These are phyloP conservation scores for Pemphredon lugubris DNA, from an alignment of 2,888 invertebrate genomes.

Conservation along the genomic window DNA sequence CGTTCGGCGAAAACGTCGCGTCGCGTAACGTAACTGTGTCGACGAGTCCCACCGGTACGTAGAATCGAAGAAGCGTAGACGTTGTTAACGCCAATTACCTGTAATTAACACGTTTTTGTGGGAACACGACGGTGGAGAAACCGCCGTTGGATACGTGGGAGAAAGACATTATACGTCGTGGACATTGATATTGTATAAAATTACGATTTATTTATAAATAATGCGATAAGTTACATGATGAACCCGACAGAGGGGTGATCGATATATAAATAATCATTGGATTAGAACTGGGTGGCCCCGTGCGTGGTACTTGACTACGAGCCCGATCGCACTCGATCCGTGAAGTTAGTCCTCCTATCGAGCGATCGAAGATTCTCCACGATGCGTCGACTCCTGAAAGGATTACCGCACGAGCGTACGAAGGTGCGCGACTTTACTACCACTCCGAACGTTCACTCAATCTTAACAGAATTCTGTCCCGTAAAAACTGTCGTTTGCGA, in stretches of 20 bases:
- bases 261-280: constrained; percentile 69
- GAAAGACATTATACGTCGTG: too few species aligned
- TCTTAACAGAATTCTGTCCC: constrained; percentile 22
- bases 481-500: constrained; percentile 6
- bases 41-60: too few species aligned
- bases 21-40: not conserved
- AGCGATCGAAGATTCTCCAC: constrained; percentile 7
- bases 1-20: not conserved
- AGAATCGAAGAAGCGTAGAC: too few species aligned
- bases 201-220: constrained; percentile 73
- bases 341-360: too few species aligned
- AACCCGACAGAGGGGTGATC: constrained; percentile 41
- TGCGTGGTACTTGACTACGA: constrained; percentile 64
- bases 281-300: constrained; percentile 60
- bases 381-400: constrained; percentile 46
- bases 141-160: too few species aligned
- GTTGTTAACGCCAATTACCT: too few species aligned
- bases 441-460: constrained; percentile 41
- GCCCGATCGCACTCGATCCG: constrained; percentile 35
- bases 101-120: not conserved
- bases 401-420: constrained; percentile 47
- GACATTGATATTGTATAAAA: constrained; percentile 62
- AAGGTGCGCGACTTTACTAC: constrained; percentile 51
- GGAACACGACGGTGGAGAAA: too few species aligned
- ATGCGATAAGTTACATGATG: constrained; percentile 68